Evolutionary conservation across 2,888 invertebrate genomes (phyloP), one percentile per base, ranked within the genome.

Genomic region (Leucozona laternaria): DNA sequence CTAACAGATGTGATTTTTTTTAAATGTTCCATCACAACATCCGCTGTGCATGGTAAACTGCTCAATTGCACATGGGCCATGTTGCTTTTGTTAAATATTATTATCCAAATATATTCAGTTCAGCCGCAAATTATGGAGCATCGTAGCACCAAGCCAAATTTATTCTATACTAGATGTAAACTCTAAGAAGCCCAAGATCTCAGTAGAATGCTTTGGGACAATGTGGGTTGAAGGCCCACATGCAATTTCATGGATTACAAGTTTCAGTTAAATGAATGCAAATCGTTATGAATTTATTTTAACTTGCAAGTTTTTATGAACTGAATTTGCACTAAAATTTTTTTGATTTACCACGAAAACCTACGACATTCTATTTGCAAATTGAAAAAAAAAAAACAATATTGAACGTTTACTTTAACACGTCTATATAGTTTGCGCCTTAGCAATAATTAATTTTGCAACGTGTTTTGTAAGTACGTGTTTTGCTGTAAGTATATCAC

Each of bases 391-490:
- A 60, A 60, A 22, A n/a, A 15, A 40, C 7, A 60, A 15, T n/a
- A 8, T 43, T n/a, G 4, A 57, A 57, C n/a, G 0, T 43, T 40
- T 62, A 78, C 43, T 7, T 43, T 40, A 70, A 78, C 43, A 62
- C 13, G 71, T 22, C n/a, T n/a, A n/a, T n/a, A n/a, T n/a, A 72
- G 25, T 62, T 64, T 64, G 72, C 72, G 79, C 62, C 79, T 72
- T 28, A 10, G 15, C n/a, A 28, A 53, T 28, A 37, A 55, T 62
- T n/a, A 15, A 57, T 25, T 45, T 31, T 71, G 43, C n/a, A 62
- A 22, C 70, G 50, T 53, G 28, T 7, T 25, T 53, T 15, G 22
- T 25, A 53, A 53, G n/a, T n/a, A n/a, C n/a, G n/a, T n/a, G n/a
- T n/a, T n/a, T n/a, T 1, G 13, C 6, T 25, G 22, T 50, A 0